Percentiles rank a stretch among this genome's conserved stretches.
phyloP scores from a whole-genome alignment of 2,888 invertebrate species.

The Orchesellides sinensis region DNA sequence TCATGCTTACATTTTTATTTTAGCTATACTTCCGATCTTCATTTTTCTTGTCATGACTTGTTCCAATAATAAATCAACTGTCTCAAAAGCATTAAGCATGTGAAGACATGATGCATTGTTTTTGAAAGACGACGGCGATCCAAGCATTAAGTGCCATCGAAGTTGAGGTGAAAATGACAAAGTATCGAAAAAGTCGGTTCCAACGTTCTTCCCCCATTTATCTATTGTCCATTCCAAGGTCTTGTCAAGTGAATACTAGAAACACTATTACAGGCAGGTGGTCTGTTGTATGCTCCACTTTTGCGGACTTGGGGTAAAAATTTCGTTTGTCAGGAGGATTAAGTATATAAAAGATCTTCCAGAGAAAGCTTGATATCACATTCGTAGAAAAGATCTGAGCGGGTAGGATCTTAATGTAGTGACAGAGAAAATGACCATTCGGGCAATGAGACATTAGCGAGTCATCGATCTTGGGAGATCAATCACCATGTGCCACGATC shows the following conservation, averaged over 20 bases:
- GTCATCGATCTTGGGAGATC: slow-evolving; percentile 75
- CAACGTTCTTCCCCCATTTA: slow-evolving; percentile 50
- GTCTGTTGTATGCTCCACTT: not conserved
- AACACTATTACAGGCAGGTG: slow-evolving; percentile 41
- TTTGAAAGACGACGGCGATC: slow-evolving; percentile 52
- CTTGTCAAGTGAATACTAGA: slow-evolving; percentile 45
- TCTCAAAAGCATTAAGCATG: slow-evolving; percentile 43
- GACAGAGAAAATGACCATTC: slow-evolving; percentile 73
- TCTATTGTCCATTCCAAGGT: slow-evolving; percentile 54
- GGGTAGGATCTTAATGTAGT: slow-evolving; percentile 58
- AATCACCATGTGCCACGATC: slow-evolving; percentile 70
- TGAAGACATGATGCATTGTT: slow-evolving; percentile 47
- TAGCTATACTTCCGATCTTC: no score
- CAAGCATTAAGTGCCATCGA: slow-evolving; percentile 43
- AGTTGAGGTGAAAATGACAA: slow-evolving; percentile 63
- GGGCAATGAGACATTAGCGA: slow-evolving; percentile 75
- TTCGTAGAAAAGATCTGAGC: slow-evolving; percentile 14
- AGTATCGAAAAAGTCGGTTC: slow-evolving; percentile 60
- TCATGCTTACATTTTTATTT: not conserved
- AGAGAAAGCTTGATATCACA: not conserved
- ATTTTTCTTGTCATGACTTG: no score
- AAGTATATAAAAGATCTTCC: not conserved
- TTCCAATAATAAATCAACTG: slow-evolving; percentile 57
- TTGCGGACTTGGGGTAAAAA: not conserved
- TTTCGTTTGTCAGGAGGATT: not conserved